Base-by-base conservation (phyloP, 2,113 vertebrate species). In the Globicephala melas region DNA sequence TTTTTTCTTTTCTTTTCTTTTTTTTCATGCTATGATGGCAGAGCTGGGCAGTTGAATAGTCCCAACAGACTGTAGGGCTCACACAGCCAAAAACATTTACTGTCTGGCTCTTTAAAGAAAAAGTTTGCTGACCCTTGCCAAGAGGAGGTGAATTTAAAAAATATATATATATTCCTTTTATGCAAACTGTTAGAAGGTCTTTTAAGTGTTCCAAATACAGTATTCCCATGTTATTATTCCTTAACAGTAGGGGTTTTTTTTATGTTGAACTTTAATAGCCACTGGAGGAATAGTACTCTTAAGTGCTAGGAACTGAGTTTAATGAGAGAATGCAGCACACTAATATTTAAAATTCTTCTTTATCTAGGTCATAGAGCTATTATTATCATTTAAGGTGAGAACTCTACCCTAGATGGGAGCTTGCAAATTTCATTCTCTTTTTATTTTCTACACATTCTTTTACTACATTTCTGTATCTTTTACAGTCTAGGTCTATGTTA, bases 311-410 rank as follows among this genome's bases (percentile, higher is more conserved):
- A 76, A 91, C 21, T 83, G 71, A 65, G 63, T 67, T 91, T 93
- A 85, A 26, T 77, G 95, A 91, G 76, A 91, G 81, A 95, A 81
- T 58, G 28, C 44, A 92, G 63, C 38, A 74, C 9, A 84, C 36
- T 73, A 58, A 80, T 28, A 76, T 71, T 90, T 94, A 91, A 83
- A 94, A 74, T 33, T 55, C 92, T 26, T 65, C 68, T 63, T 96
- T 60, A 91, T 93, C 68, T 68, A 89, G 50, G 31, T 68, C 94
- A 92, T 5, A 62, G 83, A 76, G 6, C 83, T 91, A 68, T 91
- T 91, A 94, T 79, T 47, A 91, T 53, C 55, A 92, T 65, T 85
- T 82, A 89, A 67, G 79, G 73, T 80, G 33, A 89, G 80, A 89
- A 58, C 1, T 70, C 41, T 79, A 83, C 31, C 13, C 65, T 38